Evolutionary conservation across 2,888 invertebrate genomes (phyloP).

Genomic region (Agonopterix alstromeriana): DNA sequence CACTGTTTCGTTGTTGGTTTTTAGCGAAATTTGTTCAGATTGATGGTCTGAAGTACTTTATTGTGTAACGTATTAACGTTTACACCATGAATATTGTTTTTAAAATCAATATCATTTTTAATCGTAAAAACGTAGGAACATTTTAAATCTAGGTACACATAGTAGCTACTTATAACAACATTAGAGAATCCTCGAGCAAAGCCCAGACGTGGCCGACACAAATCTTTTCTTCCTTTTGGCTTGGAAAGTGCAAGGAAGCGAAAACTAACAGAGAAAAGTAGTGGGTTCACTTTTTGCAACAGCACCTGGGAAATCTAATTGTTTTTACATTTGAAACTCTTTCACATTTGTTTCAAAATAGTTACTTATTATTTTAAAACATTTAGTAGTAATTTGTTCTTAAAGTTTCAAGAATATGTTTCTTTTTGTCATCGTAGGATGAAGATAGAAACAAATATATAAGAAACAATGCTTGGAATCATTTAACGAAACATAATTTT

Average conservation of each 20-base stretch:
- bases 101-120: background rate
- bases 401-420: too few species aligned
- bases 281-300: slow-evolving; percentile 40
- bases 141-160: background rate
- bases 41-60: too few species aligned
- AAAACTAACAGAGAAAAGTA: slow-evolving; percentile 61
- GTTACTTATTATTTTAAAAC: too few species aligned
- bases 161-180: slow-evolving; percentile 9
- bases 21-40: too few species aligned
- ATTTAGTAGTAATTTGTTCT: too few species aligned
- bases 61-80: too few species aligned
- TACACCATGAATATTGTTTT: background rate
- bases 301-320: slow-evolving; percentile 51
- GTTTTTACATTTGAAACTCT: slow-evolving; percentile 33
- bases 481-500: slow-evolving; percentile 67
- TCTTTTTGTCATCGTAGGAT: too few species aligned
- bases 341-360: slow-evolving; percentile 6
- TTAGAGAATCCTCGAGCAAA: slow-evolving; percentile 21
- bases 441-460: background rate
- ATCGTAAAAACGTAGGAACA: background rate
- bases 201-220: slow-evolving; percentile 50
- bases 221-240: slow-evolving; percentile 58
- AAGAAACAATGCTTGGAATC: slow-evolving; percentile 29
- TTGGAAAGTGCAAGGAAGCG: slow-evolving; percentile 59
- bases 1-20: too few species aligned